Evolutionary conservation across 2,888 invertebrate genomes (phyloP), one percentile per base, ranked within the genome.

Genomic region (Nemoura dubitans): DNA sequence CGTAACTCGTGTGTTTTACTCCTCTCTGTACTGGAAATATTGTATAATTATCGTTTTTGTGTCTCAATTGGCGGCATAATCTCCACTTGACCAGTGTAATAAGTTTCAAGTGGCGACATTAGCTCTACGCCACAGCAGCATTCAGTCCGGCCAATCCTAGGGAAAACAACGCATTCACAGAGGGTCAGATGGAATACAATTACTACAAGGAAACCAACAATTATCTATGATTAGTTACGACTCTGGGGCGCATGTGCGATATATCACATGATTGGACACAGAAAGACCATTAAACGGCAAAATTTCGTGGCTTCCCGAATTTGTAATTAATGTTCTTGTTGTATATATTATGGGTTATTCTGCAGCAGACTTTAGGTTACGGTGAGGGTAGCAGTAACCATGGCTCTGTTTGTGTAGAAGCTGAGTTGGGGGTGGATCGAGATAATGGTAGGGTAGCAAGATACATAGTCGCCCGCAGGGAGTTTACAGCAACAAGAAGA

Each of bases 301-400:
- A 87, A 77, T 87, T 83, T 86, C 43, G 85, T 81, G 85, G 78
- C 82, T 83, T 76, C 78, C 86, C 85, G 85, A 87, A 87, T 87
- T 87, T 87, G 87, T 87, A 87, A 87, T 87, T 87, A 87, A 86
- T 86, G 77, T 86, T 82, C 36, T 43, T 83, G 78, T 59, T 85
- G 76, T 84, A 59, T 81, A 30, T 81, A 30, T 59, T 84, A 84
- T 84, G 84, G 84, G 84, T 84, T 59, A 84, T 84, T 76, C 84
- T 84, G 26, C 21, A 25, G 83, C n/a, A 28, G 76, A 30, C 59
- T 59, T 26, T 59, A 27, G 84, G 29, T 10, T 27, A n/a, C 28
- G 81, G 29, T 1, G 80, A 27, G 81, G 81, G 29, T 29, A 21
- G 16, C 59, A 21, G 59, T 14, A 21, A 59, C 59, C 16, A 21